Evolutionary conservation across 2,113 vertebrate species (phyloP).

Genomic region (Kryptolebias marmoratus): DNA sequence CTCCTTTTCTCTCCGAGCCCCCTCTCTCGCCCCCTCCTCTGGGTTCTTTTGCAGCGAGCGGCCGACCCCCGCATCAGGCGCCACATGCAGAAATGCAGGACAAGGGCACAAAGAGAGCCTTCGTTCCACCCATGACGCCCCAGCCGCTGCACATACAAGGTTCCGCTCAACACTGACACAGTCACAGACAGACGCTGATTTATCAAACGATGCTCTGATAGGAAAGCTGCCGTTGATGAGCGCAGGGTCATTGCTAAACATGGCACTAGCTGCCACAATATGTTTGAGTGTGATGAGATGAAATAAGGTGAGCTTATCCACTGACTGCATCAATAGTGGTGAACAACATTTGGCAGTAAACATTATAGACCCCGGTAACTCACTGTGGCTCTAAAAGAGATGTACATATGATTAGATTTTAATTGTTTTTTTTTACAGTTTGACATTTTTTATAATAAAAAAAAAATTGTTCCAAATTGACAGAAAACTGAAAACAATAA

Average conservation of each 20-base stretch:
- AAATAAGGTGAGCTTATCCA: constrained; percentile 63
- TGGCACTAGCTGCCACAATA: constrained; percentile 57
- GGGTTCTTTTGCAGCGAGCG: constrained; percentile 63
- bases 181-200: constrained; percentile 24
- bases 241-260: constrained; percentile 24
- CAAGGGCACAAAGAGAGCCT: constrained; percentile 77
- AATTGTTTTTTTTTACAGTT: not conserved
- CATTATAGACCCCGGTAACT: not conserved
- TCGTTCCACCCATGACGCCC: constrained; percentile 80
- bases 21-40: constrained; percentile 67
- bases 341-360: constrained; percentile 2
- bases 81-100: constrained; percentile 62
- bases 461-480: not conserved
- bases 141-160: constrained; percentile 83
- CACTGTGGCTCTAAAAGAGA: not conserved
- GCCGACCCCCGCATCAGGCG: constrained; percentile 59
- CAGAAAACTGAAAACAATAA: not conserved
- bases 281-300: constrained; percentile 66
- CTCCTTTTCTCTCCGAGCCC: constrained; percentile 55
- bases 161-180: constrained; percentile 59
- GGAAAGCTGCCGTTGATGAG: constrained; percentile 41
- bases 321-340: constrained; percentile 54
- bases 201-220: constrained; percentile 20
- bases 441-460: not conserved
- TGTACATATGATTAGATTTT: not conserved